phyloP scores from a whole-genome alignment of 2,797 vertebrate species.

The Anguilla anguilla region DNA sequence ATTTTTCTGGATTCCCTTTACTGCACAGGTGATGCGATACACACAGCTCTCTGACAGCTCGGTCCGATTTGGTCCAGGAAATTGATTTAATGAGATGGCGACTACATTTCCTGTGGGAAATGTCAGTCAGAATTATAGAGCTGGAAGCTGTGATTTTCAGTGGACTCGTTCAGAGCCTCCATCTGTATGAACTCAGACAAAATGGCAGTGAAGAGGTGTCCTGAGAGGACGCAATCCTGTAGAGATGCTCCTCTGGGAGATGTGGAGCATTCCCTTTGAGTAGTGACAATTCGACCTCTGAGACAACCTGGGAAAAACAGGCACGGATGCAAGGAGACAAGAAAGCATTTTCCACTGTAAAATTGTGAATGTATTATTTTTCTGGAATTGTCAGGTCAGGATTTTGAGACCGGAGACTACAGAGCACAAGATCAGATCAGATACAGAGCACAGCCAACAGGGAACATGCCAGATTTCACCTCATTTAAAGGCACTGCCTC shows the following conservation, averaged over 20 bases:
- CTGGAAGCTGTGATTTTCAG: background rate
- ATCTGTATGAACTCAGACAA: background rate
- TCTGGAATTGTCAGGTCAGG: background rate
- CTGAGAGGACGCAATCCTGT: background rate
- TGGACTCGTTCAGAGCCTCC: background rate
- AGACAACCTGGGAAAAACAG: background rate
- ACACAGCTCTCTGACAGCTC: background rate
- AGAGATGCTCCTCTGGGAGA: background rate
- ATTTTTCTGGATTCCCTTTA: background rate
- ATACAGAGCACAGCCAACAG: constrained; percentile 9
- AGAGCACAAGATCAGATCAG: constrained; percentile 4
- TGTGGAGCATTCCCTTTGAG: background rate
- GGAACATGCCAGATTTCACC: constrained; percentile 31
- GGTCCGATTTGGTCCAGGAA: background rate
- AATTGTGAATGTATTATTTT: constrained; percentile 5
- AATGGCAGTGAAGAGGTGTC: background rate
- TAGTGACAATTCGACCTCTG: background rate
- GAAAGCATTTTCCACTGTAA: background rate
- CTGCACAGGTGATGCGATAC: background rate
- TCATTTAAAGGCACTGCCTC: constrained; percentile 57
- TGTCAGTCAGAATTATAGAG: background rate
- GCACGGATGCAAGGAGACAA: background rate
- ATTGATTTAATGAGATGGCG: constrained; percentile 1
- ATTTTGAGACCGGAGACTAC: background rate
- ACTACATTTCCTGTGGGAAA: background rate